These are phyloP conservation scores for Meta bourneti DNA, from an alignment of 2,888 invertebrate genomes.

Conservation along the genomic window DNA sequence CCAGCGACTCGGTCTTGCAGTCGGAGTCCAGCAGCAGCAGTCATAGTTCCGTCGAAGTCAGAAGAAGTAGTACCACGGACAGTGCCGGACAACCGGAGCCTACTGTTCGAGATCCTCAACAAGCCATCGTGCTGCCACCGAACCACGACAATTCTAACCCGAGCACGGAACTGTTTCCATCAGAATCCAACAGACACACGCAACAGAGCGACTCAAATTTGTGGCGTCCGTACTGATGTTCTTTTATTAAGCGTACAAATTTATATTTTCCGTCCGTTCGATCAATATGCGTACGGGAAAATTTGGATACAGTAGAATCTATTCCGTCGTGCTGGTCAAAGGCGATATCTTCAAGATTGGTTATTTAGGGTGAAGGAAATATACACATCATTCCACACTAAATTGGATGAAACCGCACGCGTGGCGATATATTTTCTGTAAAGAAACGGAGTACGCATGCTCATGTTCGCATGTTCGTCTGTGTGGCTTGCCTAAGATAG, in stretches of 20 bases:
- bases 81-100: neutral
- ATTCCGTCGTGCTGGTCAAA: neutral
- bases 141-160: neutral
- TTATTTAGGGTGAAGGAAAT: too few species aligned
- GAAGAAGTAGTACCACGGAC: slow-evolving; percentile 4
- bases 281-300: neutral
- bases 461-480: too few species aligned
- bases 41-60: slow-evolving; percentile 40
- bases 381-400: too few species aligned
- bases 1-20: slow-evolving; percentile 60
- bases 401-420: too few species aligned
- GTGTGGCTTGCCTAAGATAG: too few species aligned
- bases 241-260: slow-evolving; percentile 6
- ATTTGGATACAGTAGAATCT: neutral
- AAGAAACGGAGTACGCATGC: too few species aligned
- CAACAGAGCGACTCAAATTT: slow-evolving; percentile 70
- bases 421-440: too few species aligned
- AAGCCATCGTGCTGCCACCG: neutral
- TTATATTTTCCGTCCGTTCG: slow-evolving; percentile 59
- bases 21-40: slow-evolving; percentile 67
- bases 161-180: slow-evolving; percentile 36
- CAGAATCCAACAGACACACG: slow-evolving; percentile 62
- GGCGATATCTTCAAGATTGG: neutral
- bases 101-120: neutral
- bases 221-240: slow-evolving; percentile 77